Conservation (phyloP, 2,888 invertebrate species). For the Actias luna region DNA sequence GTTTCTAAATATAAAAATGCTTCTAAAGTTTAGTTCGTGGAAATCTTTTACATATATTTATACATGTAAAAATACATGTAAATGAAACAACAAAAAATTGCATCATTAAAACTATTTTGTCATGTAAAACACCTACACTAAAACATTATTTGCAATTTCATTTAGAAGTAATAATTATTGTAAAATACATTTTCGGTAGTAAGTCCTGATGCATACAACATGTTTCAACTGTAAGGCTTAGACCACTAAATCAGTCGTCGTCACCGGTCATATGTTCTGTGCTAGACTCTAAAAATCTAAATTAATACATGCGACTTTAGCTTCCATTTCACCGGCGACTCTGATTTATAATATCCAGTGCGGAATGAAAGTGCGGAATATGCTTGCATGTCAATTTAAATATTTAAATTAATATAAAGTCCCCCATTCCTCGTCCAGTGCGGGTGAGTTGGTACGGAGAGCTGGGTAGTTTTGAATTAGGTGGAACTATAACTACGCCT, state of each 20-base stretch:
- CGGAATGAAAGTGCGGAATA: slow-evolving; percentile 64
- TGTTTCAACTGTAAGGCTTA: slow-evolving; percentile 57
- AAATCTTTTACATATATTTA: neutral
- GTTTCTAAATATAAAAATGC: slow-evolving; percentile 10
- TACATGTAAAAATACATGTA: neutral
- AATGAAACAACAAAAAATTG: neutral
- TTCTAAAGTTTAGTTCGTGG: neutral
- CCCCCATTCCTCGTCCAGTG: slow-evolving; percentile 34
- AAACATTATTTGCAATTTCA: neutral
- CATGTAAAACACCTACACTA: too few species aligned
- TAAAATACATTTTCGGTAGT: neutral
- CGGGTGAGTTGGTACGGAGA: slow-evolving; percentile 26
- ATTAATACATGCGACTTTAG: slow-evolving; percentile 65
- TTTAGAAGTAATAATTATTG: neutral
- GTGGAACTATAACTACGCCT: slow-evolving; percentile 50
- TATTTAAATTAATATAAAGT: slow-evolving; percentile 44
- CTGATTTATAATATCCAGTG: slow-evolving; percentile 74
- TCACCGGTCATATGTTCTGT: slow-evolving; percentile 41
- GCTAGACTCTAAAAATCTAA: slow-evolving; percentile 58
- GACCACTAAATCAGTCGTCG: slow-evolving; percentile 68
- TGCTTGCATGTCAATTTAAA: slow-evolving; percentile 60
- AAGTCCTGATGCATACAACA: slow-evolving; percentile 47
- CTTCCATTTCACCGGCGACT: slow-evolving; percentile 72
- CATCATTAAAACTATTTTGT: neutral
- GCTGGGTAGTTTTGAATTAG: slow-evolving; percentile 39